Conservation (phyloP, 2,888 invertebrate species). For the Protophormia terraenovae region DNA sequence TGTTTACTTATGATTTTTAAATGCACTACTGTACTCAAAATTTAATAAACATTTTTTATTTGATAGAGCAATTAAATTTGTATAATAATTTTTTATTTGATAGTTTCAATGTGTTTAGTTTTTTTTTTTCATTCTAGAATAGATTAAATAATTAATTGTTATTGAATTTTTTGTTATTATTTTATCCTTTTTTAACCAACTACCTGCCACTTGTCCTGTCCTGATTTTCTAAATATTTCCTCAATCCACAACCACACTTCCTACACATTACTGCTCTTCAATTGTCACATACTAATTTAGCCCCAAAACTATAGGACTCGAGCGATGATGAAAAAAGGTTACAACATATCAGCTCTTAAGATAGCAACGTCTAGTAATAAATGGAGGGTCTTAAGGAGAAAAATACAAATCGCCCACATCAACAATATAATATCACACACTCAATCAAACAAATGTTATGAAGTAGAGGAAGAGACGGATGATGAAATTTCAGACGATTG, state of each 20-base stretch:
- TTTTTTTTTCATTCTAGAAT: conserved; percentile 46
- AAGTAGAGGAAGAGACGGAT: neutral
- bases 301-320: conserved; percentile 76
- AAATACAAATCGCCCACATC: conserved; percentile 29
- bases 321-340: conserved; percentile 71
- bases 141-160: conserved; percentile 63
- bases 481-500: neutral
- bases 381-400: conserved; percentile 51
- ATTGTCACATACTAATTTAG: conserved; percentile 73
- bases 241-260: conserved; percentile 21
- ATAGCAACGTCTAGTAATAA: conserved; percentile 68
- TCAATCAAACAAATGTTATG: neutral
- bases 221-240: conserved; percentile 54
- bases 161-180: conserved; percentile 61
- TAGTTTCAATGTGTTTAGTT: conserved; percentile 16
- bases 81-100: neutral
- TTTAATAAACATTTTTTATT: neutral
- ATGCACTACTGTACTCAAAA: too few species aligned
- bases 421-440: conserved; percentile 27
- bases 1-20: too few species aligned
- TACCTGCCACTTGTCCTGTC: conserved; percentile 48
- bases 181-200: conserved; percentile 30
- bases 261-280: conserved; percentile 40
- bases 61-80: too few species aligned
- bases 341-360: conserved; percentile 68